Percentiles rank a stretch among this genome's conserved stretches.
Evolutionary conservation across 2,113 vertebrate genomes (phyloP).

Genomic region (Gopherus evgoodei): DNA sequence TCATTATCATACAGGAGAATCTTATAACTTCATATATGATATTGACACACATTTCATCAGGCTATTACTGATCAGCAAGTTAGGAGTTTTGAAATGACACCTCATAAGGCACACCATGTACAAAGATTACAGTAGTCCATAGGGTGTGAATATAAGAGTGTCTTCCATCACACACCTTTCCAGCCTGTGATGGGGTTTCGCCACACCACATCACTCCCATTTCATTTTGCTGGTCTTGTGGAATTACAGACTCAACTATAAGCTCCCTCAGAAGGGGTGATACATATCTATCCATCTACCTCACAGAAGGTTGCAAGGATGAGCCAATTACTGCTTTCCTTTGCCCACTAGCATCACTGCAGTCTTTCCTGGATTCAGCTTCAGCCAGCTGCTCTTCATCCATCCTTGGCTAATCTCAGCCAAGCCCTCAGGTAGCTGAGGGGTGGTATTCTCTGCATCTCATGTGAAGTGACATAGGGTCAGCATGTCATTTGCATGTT

Average conservation of each 20-base stretch:
- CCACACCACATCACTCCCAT: not conserved
- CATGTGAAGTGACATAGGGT: too few species aligned
- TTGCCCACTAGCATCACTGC: not conserved
- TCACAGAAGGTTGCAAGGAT: not conserved
- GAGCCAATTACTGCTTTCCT: not conserved
- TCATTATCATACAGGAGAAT: too few species aligned
- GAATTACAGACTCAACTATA: not conserved
- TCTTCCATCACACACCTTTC: not conserved
- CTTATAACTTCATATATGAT: too few species aligned
- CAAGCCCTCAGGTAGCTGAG: not conserved
- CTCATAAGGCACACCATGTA: not conserved
- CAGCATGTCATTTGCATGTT: too few species aligned
- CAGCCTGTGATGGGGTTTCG: not conserved
- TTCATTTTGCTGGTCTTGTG: not conserved
- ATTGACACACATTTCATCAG: too few species aligned
- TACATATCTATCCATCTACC: not conserved
- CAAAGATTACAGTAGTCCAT: not conserved
- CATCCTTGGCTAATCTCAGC: not conserved
- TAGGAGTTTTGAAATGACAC: not conserved
- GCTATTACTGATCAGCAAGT: too few species aligned
- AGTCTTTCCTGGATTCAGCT: not conserved
- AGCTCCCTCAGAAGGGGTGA: not conserved
- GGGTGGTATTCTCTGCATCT: too few species aligned
- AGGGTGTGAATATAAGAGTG: not conserved
- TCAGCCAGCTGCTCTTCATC: not conserved